phyloP scores from a whole-genome alignment of 2,113 vertebrate species.

The Nanger granti region DNA sequence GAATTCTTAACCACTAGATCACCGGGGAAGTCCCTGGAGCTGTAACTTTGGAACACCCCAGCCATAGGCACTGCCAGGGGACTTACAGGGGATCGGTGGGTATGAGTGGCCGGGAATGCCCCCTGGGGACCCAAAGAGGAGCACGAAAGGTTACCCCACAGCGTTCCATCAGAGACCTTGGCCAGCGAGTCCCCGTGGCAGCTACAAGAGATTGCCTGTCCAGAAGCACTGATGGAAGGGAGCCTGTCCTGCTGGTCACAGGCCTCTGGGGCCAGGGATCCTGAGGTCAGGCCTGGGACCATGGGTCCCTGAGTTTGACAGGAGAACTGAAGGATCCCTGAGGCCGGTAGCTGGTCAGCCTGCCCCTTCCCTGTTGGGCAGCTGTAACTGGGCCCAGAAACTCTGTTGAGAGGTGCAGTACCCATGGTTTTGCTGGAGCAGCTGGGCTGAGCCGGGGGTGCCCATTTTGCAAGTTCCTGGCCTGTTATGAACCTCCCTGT shows the following conservation, averaged over 20 bases:
- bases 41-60: background rate
- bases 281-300: background rate
- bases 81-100: background rate
- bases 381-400: background rate
- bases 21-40: background rate
- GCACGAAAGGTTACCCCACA: background rate
- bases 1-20: background rate
- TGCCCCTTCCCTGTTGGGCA: background rate
- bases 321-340: background rate
- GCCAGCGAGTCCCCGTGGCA: background rate
- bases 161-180: background rate
- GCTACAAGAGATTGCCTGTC: background rate
- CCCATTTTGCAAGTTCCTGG: background rate
- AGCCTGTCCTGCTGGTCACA: background rate
- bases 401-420: background rate
- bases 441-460: background rate
- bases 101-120: background rate
- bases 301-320: background rate
- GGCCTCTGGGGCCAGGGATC: background rate
- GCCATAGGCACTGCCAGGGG: background rate
- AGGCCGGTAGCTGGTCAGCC: background rate
- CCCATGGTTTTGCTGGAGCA: too few relatives aligned
- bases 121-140: background rate
- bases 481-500: background rate
- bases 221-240: background rate